These are phyloP conservation scores for Sitophilus oryzae DNA, from an alignment of 1,140 invertebrate genomes.

Conservation along the genomic window DNA sequence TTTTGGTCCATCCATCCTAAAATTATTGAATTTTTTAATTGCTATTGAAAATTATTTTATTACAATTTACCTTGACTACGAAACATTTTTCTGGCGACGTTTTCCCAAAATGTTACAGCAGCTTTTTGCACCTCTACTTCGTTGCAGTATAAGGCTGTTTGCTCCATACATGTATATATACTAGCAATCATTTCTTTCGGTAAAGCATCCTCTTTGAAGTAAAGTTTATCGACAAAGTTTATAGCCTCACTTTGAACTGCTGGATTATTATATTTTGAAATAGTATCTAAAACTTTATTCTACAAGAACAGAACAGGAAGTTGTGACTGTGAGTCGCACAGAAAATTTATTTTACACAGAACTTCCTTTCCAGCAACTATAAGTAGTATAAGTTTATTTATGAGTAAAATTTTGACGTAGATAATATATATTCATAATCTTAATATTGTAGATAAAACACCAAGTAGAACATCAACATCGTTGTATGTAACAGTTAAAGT, in stretches of 20 bases:
- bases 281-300: conserved; percentile 12
- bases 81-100: conserved; percentile 3
- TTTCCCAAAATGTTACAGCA: conserved; percentile 8
- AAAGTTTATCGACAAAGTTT: conserved; percentile 7
- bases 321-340: too few relatives aligned
- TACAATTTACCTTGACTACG: conserved; percentile 3
- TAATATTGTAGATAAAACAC: too few relatives aligned
- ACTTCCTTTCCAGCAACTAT: too few relatives aligned
- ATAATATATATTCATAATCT: neutral
- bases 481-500: too few relatives aligned
- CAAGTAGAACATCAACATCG: too few relatives aligned
- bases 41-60: neutral
- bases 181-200: neutral
- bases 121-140: conserved; percentile 4
- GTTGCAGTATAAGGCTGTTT: neutral
- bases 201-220: neutral
- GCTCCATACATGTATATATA: conserved; percentile 9
- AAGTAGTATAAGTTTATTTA: neutral
- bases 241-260: conserved; percentile 2
- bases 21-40: neutral
- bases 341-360: too few relatives aligned
- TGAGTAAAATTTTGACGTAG: neutral
- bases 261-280: neutral
- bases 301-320: too few relatives aligned
- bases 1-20: conserved; percentile 14